phyloP scores from a whole-genome alignment of 2,888 invertebrate genomes.

The Piscicola geometra region DNA sequence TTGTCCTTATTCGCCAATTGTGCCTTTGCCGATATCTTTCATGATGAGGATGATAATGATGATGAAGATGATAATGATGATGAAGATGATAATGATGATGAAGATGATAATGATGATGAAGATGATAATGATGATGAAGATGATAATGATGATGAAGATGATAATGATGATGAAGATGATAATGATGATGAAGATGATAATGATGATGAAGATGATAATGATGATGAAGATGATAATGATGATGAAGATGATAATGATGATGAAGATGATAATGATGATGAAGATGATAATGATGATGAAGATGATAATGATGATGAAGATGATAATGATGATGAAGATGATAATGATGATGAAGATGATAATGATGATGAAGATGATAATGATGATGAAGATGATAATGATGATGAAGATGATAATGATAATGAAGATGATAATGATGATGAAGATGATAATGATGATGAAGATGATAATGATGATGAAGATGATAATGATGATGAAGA shows the following conservation, averaged over 20 bases:
- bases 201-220: conserved; percentile 33
- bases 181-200: conserved; percentile 14
- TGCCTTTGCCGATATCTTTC: too few species aligned
- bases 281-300: neutral
- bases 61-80: conserved; percentile 29
- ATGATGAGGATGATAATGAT: conserved; percentile 24
- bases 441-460: conserved; percentile 17
- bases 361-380: conserved; percentile 25
- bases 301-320: conserved; percentile 26
- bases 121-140: conserved; percentile 30
- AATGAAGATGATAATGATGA: conserved; percentile 23
- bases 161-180: conserved; percentile 15
- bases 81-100: conserved; percentile 24
- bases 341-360: conserved; percentile 29
- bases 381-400: conserved; percentile 21
- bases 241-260: conserved; percentile 9
- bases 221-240: conserved; percentile 18
- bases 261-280: neutral
- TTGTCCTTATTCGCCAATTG: too few species aligned
- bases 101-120: conserved; percentile 24
- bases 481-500: conserved; percentile 26
- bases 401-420: conserved; percentile 26
- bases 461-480: conserved; percentile 19
- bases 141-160: conserved; percentile 21
- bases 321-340: conserved; percentile 26